Conservation (phyloP, 2,797 vertebrate genomes). For the Etheostoma nigrum region DNA sequence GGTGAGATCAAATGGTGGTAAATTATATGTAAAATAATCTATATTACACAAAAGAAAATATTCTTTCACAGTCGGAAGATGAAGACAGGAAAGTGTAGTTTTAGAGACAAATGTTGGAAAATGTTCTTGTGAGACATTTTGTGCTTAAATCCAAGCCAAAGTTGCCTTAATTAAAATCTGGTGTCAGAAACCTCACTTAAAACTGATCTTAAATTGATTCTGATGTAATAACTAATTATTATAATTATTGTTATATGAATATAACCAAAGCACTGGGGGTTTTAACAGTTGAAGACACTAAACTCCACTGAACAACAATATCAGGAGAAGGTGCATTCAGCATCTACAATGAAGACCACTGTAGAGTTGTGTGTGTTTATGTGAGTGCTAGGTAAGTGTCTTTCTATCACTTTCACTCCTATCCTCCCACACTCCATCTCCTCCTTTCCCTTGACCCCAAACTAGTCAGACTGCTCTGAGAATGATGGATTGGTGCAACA, state of each 20-base stretch:
- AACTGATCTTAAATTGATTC: constrained; percentile 9
- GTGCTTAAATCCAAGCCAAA: constrained; percentile 1
- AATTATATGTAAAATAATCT: constrained; percentile 29
- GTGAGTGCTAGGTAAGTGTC: constrained; percentile 32
- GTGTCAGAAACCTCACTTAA: constrained; percentile 19
- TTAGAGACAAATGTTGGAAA: not conserved
- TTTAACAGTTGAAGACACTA: constrained; percentile 9
- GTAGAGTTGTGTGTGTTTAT: constrained; percentile 5
- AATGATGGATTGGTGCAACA: constrained; percentile 71
- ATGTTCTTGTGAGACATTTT: constrained; percentile 6
- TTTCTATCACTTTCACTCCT: constrained; percentile 61
- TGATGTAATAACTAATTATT: constrained; percentile 3
- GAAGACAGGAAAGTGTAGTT: constrained; percentile 14
- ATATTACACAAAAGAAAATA: constrained; percentile 7
- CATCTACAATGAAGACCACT: constrained; percentile 25
- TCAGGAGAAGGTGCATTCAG: constrained; percentile 4
- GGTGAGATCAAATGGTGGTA: constrained; percentile 18
- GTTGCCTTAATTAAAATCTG: constrained; percentile 12
- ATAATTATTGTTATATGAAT: not conserved
- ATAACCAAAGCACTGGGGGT: constrained; percentile 1
- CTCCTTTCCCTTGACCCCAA: constrained; percentile 65
- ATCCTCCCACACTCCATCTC: constrained; percentile 54
- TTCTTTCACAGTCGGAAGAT: not conserved
- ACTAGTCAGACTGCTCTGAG: constrained; percentile 51
- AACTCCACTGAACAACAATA: not conserved